phyloP scores from a whole-genome alignment of 64 coral and sea anemone species.

The Pocillopora damicornis region DNA sequence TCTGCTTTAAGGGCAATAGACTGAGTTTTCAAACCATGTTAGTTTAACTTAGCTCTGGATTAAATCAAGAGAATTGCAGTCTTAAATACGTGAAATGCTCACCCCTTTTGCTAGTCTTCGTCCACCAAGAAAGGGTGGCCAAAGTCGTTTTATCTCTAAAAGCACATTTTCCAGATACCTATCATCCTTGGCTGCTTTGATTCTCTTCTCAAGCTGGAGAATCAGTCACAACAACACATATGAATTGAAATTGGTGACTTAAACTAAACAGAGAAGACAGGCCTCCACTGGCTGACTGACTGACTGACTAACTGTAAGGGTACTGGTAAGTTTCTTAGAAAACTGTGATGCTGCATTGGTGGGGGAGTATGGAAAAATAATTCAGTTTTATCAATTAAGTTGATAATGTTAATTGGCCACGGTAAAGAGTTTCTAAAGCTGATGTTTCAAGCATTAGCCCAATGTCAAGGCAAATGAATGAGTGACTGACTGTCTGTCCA shows the following conservation, averaged over 20 bases:
- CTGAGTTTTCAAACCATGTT: too few species aligned
- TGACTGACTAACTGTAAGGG: background rate
- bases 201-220: slow-evolving; percentile 52
- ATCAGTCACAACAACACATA: background rate
- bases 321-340: too few species aligned
- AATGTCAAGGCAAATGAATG: background rate
- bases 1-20: too few species aligned
- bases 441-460: too few species aligned
- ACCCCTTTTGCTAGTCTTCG: slow-evolving; percentile 80
- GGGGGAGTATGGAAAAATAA: too few species aligned
- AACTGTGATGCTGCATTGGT: too few species aligned
- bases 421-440: too few species aligned
- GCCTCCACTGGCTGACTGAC: background rate
- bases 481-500: background rate
- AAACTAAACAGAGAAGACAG: too few species aligned
- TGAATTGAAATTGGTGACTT: too few species aligned
- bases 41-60: background rate
- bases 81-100: background rate
- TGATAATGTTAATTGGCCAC: too few species aligned
- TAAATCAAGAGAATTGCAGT: background rate
- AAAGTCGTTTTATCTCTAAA: slow-evolving; percentile 84
- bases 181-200: slow-evolving; percentile 72
- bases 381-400: too few species aligned
- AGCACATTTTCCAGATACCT: slow-evolving; percentile 76
- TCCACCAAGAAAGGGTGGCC: slow-evolving; percentile 97